Percentiles rank a stretch among this genome's conserved stretches.
Conservation (phyloP, 1,140 invertebrate genomes). For the Scaptomyza hsui region DNA sequence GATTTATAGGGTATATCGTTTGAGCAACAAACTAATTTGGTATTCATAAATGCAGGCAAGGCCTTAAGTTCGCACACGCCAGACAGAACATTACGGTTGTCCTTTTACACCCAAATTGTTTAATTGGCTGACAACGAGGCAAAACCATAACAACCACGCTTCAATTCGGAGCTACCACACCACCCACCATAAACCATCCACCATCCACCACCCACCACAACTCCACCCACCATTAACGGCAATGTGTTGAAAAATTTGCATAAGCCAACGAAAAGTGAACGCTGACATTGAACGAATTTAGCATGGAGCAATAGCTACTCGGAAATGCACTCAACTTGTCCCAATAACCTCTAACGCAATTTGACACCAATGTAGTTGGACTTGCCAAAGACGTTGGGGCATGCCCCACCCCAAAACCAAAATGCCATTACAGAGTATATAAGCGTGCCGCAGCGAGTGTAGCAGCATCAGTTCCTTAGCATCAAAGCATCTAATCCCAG, state of each 20-base stretch:
- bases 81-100: conserved; percentile 35
- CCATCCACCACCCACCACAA: not conserved
- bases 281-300: conserved; percentile 78
- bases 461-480: conserved; percentile 56
- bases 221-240: conserved; percentile 12
- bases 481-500: conserved; percentile 30
- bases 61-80: conserved; percentile 47
- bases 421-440: conserved; percentile 52
- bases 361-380: conserved; percentile 54
- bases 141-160: conserved; percentile 20
- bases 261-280: conserved; percentile 68
- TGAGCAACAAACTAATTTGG: conserved; percentile 58
- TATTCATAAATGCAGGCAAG: conserved; percentile 74
- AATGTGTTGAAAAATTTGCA: conserved; percentile 55
- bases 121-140: conserved; percentile 72
- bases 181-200: not conserved
- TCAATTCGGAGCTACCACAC: too few species aligned
- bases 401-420: not conserved
- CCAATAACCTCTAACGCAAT: conserved; percentile 63
- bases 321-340: conserved; percentile 70
- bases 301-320: conserved; percentile 51
- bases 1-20: conserved; percentile 19
- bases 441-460: conserved; percentile 37
- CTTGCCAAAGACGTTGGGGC: conserved; percentile 12
- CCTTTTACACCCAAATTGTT: conserved; percentile 75